phyloP scores from a whole-genome alignment of 2,797 vertebrate species.

The Cuculus canorus region DNA sequence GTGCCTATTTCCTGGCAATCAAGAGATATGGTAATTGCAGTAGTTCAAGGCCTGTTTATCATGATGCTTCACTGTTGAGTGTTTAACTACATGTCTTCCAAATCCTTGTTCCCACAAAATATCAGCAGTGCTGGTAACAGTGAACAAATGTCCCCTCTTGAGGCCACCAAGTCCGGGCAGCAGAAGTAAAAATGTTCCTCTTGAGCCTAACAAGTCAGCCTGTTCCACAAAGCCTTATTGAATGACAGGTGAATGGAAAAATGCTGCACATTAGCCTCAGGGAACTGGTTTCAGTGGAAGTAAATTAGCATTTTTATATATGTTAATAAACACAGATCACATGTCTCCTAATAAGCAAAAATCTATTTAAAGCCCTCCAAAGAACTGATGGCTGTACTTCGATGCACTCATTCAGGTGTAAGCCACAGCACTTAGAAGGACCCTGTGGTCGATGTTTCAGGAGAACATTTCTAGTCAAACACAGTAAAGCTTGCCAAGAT shows the following conservation, averaged over 20 bases:
- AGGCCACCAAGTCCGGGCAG: background rate
- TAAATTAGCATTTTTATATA: background rate
- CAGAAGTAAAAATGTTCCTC: background rate
- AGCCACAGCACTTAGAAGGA: background rate
- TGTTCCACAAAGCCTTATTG: background rate
- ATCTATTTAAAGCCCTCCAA: background rate
- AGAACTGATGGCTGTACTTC: rapidly evolving
- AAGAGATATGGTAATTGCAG: slow-evolving; percentile 9
- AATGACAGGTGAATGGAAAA: background rate
- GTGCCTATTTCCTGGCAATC: slow-evolving; percentile 2
- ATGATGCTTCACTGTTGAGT: background rate
- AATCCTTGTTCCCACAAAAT: background rate
- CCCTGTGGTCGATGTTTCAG: background rate
- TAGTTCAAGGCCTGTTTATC: background rate
- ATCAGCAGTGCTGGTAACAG: background rate
- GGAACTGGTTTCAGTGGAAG: background rate
- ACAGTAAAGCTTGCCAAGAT: background rate
- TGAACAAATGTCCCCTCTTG: background rate
- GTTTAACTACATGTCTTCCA: background rate
- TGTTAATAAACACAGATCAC: background rate
- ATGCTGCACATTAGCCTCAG: background rate
- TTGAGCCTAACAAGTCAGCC: background rate
- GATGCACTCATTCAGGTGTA: background rate
- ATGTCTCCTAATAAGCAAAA: background rate
- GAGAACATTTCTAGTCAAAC: background rate